phyloP scores from a whole-genome alignment of 2,888 invertebrate genomes.

The Crioceris asparagi region DNA sequence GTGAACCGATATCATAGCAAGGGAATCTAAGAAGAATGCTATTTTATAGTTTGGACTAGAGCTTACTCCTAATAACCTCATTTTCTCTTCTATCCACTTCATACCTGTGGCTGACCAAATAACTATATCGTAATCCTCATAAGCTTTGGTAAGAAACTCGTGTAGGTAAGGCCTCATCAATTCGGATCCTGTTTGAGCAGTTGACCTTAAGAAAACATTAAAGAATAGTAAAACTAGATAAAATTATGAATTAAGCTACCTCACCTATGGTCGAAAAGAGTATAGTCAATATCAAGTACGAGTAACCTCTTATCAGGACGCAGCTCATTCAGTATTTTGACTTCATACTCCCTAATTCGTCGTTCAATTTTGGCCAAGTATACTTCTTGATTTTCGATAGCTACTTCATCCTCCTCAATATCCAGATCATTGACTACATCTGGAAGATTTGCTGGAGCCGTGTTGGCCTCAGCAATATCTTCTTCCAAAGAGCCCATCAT shows the following conservation, averaged over 20 bases:
- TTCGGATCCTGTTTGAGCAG: constrained; percentile 75
- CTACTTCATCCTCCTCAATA: constrained; percentile 75
- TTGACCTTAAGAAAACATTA: no score
- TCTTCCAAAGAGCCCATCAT: constrained; percentile 95
- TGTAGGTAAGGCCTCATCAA: constrained; percentile 92
- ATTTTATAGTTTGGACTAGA: constrained; percentile 80
- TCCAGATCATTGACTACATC: constrained; percentile 88
- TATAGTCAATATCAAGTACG: constrained; percentile 90
- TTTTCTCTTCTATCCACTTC: constrained; percentile 98
- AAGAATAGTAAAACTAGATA: no score
- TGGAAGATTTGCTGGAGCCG: constrained; percentile 69
- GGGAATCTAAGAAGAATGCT: constrained; percentile 80
- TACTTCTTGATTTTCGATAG: constrained; percentile 53
- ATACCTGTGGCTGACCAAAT: constrained; percentile 98
- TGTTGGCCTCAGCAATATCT: constrained; percentile 74
- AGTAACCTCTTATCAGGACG: constrained; percentile 79
- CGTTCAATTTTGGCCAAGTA: constrained; percentile 75
- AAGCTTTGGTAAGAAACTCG: constrained; percentile 81
- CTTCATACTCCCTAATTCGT: constrained; percentile 71
- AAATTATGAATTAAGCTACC: no score
- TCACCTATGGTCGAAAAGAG: constrained; percentile 92
- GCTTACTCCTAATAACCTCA: constrained; percentile 82
- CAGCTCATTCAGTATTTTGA: constrained; percentile 70
- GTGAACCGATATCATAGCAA: constrained; percentile 92
- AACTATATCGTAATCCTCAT: constrained; percentile 87